phyloP scores from a whole-genome alignment of 2,888 invertebrate species.

The Eupithecia subumbrata region DNA sequence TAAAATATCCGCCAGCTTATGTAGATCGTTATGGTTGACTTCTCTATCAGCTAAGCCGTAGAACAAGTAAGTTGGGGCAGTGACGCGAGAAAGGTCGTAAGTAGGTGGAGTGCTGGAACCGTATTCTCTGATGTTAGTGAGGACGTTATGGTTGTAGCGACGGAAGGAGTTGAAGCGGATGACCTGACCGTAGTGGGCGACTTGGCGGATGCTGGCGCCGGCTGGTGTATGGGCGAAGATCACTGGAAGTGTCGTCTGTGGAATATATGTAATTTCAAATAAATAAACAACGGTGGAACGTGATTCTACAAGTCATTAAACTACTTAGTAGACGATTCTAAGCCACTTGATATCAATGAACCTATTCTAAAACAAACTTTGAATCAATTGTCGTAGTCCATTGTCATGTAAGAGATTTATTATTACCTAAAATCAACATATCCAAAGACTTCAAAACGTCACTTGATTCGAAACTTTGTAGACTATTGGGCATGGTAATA shows the following conservation, averaged over 20 bases:
- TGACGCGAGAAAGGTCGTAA: slow-evolving; percentile 55
- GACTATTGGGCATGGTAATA: no score
- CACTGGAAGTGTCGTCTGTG: slow-evolving; percentile 63
- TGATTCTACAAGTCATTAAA: no score
- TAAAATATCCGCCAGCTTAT: slow-evolving; percentile 45
- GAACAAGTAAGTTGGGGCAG: slow-evolving; percentile 54
- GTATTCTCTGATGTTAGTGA: slow-evolving; percentile 55
- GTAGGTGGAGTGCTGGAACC: slow-evolving; percentile 54
- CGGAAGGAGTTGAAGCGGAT: slow-evolving; percentile 56
- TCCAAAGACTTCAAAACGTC: no score
- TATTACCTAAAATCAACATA: background rate
- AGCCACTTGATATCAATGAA: no score
- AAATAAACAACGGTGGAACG: background rate
- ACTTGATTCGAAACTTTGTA: no score
- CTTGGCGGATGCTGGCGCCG: slow-evolving; percentile 60
- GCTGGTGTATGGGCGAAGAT: slow-evolving; percentile 61
- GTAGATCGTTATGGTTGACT: slow-evolving; percentile 53
- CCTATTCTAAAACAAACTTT: no score
- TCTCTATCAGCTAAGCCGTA: slow-evolving; percentile 53
- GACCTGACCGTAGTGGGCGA: slow-evolving; percentile 61
- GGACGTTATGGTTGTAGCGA: slow-evolving; percentile 52
- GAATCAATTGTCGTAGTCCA: background rate
- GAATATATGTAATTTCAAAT: slow-evolving; percentile 13
- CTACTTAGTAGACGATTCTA: no score
- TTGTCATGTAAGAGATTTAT: no score